A percentile compares a stretch with the other conserved stretches of the same genome.
Conservation (phyloP, 2,797 vertebrate species). For the Bryconaethiops microstoma region DNA sequence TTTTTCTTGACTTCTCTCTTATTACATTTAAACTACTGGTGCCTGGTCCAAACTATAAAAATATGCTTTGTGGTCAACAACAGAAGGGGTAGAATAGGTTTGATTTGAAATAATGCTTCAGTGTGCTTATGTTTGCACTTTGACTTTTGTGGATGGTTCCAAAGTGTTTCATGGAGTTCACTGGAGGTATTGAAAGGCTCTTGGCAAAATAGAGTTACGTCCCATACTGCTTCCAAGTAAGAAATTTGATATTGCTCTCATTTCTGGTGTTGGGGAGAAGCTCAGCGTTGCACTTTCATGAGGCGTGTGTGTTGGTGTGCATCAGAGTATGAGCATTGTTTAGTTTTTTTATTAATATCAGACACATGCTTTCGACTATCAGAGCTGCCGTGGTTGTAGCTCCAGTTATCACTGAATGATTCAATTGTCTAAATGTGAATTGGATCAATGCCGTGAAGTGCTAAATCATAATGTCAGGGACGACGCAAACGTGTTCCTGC, state of each 20-base stretch:
- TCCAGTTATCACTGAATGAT: conserved; percentile 15
- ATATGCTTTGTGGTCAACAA: not conserved
- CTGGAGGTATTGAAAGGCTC: not conserved
- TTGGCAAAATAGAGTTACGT: not conserved
- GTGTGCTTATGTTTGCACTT: not conserved
- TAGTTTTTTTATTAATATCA: conserved; percentile 6
- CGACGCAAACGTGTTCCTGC: not conserved
- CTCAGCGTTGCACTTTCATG: not conserved
- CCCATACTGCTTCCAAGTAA: not conserved
- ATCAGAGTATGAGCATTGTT: not conserved
- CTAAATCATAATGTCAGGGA: conserved; percentile 32
- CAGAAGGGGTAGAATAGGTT: not conserved
- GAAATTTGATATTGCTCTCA: not conserved
- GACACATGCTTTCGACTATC: not conserved
- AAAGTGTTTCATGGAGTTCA: not conserved
- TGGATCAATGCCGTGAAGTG: not conserved
- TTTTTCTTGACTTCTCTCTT: not conserved
- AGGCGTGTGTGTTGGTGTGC: not conserved
- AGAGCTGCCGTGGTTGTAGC: conserved; percentile 11
- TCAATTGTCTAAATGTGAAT: conserved; percentile 41
- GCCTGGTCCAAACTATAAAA: not conserved
- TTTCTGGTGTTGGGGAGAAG: not conserved
- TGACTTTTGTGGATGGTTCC: not conserved
- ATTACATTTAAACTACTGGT: not conserved
- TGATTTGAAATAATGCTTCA: too few species aligned